Evolutionary conservation across 2,888 invertebrate species (phyloP).

Genomic region (Ganaspis brasiliensis): DNA sequence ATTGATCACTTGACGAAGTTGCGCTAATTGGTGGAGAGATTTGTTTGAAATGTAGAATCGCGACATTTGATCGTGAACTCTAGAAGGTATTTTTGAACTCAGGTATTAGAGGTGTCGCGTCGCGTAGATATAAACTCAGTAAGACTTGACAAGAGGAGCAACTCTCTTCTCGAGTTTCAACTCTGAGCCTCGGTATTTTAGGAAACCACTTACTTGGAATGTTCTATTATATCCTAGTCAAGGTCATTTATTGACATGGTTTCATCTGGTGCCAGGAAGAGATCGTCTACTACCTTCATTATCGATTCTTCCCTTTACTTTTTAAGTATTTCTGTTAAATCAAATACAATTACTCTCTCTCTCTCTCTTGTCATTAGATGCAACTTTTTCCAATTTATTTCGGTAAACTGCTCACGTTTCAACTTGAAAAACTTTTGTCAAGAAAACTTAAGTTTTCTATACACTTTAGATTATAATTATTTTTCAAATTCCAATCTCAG

Average conservation of each 20-base stretch:
- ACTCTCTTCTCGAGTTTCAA: constrained; percentile 17
- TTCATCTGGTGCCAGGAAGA: constrained; percentile 37
- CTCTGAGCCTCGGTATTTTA: constrained; percentile 30
- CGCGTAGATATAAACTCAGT: constrained; percentile 16
- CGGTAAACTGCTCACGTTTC: no score
- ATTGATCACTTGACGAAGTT: background rate
- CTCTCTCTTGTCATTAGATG: background rate
- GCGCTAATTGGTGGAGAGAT: background rate
- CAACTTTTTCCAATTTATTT: no score
- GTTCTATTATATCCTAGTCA: constrained; percentile 45
- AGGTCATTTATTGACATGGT: constrained; percentile 42
- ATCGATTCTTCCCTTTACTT: constrained; percentile 24
- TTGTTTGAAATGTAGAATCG: constrained; percentile 1
- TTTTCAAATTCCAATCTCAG: no score
- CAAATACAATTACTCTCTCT: background rate
- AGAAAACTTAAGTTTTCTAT: no score
- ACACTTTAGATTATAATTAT: no score
- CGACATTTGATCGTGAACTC: constrained; percentile 33
- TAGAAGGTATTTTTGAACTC: constrained; percentile 36
- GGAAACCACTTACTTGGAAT: constrained; percentile 44
- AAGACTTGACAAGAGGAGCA: constrained; percentile 30
- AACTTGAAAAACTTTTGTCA: background rate
- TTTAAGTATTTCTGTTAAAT: background rate
- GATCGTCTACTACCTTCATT: constrained; percentile 27
- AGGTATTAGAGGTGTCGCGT: constrained; percentile 5